These are phyloP conservation scores for Balaeniceps rex DNA, from an alignment of 2,113 vertebrate species.

Conservation along the genomic window DNA sequence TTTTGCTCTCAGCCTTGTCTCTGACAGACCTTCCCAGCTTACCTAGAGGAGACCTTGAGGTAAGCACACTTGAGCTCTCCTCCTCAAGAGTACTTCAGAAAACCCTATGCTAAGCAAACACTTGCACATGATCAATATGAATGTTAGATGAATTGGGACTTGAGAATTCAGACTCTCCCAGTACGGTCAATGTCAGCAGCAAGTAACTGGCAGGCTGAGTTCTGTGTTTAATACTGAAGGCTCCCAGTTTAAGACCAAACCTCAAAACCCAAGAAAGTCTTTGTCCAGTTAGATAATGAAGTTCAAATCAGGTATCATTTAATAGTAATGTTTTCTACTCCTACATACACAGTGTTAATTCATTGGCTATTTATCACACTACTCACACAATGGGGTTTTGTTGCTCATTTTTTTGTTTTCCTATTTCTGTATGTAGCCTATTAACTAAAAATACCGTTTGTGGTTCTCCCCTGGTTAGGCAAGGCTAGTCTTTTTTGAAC, in stretches of 20 bases:
- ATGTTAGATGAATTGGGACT: not conserved
- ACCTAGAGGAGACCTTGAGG: not conserved
- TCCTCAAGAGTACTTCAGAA: conserved; percentile 27
- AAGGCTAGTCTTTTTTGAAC: not conserved
- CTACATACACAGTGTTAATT: not conserved
- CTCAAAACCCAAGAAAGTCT: not conserved
- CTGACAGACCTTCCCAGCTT: not conserved
- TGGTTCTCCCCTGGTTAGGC: not conserved
- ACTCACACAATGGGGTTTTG: not conserved
- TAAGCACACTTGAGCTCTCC: conserved; percentile 5
- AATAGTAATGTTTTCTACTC: not conserved
- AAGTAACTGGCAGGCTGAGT: not conserved
- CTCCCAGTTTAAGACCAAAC: not conserved
- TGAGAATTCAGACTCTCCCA: not conserved
- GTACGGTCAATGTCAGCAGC: not conserved
- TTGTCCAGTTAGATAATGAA: not conserved
- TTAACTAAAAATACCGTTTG: not conserved
- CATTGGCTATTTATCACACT: not conserved
- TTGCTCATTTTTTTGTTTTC: not conserved
- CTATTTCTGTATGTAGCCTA: not conserved
- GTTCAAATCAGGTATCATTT: not conserved
- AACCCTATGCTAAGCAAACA: not conserved
- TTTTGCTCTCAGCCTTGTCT: not conserved
- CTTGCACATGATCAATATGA: not conserved
- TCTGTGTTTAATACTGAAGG: not conserved